Conservation (phyloP, 1,140 invertebrate genomes). For the Sarcophaga bullata region DNA sequence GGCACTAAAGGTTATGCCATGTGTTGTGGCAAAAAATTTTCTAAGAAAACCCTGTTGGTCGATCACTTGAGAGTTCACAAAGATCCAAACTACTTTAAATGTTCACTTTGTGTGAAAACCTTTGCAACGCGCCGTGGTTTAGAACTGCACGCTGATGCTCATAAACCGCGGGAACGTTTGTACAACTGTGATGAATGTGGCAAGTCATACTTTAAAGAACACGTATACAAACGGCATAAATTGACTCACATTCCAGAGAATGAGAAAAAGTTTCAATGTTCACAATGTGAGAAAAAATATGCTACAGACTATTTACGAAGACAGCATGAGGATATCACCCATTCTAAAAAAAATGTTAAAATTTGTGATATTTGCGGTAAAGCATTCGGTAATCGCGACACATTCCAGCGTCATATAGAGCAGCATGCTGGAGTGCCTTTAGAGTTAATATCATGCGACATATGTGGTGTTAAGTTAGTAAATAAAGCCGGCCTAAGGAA, state of each 20-base stretch:
- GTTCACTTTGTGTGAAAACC: conserved; percentile 17
- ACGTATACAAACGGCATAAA: conserved; percentile 11
- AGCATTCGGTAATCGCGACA: conserved; percentile 51
- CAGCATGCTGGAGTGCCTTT: conserved; percentile 48
- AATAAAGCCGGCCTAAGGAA: conserved; percentile 58
- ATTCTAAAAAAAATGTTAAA: conserved; percentile 55
- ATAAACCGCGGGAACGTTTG: neutral
- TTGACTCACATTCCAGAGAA: conserved; percentile 32
- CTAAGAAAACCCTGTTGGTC: neutral
- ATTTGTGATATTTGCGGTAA: conserved; percentile 63
- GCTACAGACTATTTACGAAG: conserved; percentile 53
- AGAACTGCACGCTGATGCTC: conserved; percentile 28
- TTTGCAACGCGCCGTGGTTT: conserved; percentile 25
- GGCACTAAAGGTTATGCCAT: conserved; percentile 13
- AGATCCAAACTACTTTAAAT: conserved; percentile 42
- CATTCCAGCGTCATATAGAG: conserved; percentile 54
- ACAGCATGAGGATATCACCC: conserved; percentile 57
- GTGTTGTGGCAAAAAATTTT: conserved; percentile 41
- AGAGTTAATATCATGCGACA: conserved; percentile 50
- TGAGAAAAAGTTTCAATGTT: conserved; percentile 20
- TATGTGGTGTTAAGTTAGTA: conserved; percentile 61
- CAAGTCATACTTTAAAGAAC: conserved; percentile 13
- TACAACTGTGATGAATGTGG: conserved; percentile 35
- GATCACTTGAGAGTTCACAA: conserved; percentile 40
- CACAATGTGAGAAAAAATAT: conserved; percentile 43